Evolutionary conservation across 2,797 vertebrate species (phyloP).

Genomic region (Tauraco hartlaubi): DNA sequence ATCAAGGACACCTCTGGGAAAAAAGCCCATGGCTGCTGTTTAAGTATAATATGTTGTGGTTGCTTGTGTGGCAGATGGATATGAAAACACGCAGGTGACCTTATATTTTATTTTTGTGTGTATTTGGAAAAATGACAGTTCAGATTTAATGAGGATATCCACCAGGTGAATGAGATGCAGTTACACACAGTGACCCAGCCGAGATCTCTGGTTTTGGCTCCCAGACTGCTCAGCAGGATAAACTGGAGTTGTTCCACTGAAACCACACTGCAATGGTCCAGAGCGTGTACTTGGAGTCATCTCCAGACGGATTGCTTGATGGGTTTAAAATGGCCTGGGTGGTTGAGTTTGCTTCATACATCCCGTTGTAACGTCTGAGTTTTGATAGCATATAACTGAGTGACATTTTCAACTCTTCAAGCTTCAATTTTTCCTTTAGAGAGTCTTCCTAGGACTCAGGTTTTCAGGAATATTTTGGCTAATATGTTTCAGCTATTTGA

Average conservation of each 20-base stretch:
- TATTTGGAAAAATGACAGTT: neutral
- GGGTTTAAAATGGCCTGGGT: neutral
- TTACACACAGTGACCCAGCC: constrained; percentile 12
- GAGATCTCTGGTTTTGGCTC: constrained; percentile 29
- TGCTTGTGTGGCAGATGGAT: neutral
- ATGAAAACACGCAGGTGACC: too few relatives aligned
- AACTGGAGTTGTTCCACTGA: neutral
- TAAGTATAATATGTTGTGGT: neutral
- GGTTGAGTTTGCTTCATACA: neutral
- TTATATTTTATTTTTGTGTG: neutral
- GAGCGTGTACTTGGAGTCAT: neutral
- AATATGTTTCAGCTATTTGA: neutral
- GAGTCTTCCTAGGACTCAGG: neutral
- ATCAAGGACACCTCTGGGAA: neutral
- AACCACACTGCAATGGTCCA: accelerated
- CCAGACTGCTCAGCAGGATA: neutral
- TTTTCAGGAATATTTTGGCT: neutral
- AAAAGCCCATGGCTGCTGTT: neutral
- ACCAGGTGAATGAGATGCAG: neutral
- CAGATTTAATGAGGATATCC: neutral
- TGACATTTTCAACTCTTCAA: neutral
- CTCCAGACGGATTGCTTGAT: neutral
- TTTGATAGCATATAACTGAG: neutral
- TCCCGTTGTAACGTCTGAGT: neutral
- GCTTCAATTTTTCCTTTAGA: neutral